Evolutionary conservation across 2,888 invertebrate genomes (phyloP), one percentile per base, ranked within the genome.

Genomic region (Capitulum mitella): DNA sequence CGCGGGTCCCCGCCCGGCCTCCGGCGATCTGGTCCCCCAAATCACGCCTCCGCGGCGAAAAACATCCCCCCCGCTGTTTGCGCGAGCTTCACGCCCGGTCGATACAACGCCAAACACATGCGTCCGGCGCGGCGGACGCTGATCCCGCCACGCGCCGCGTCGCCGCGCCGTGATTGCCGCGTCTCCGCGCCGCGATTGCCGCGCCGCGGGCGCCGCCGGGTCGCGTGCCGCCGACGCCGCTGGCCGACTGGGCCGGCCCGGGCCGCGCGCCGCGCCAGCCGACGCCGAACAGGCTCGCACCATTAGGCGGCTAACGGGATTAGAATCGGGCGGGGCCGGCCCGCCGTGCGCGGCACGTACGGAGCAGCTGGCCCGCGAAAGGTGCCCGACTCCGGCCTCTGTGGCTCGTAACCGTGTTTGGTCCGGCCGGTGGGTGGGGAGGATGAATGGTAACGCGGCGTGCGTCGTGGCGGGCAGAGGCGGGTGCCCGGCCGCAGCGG

Each of bases 261-360:
- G 32, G 32, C 34, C n/a, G 58, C 29, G 26, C 43, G 43, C n/a
- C 8, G 58, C 58, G 58, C n/a, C 14, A 19, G 64, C 32, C 58
- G 64, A 8, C 32, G 2, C 34, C 34, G 64, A 34, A 34, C 64
- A 64, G 64, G 3, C 34, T 32, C 34, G 64, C 10, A 19, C 64
- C 64, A 64, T 64, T 64, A 64, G 64, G 16, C 64, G 19, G 34
- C 19, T 64, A 34, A 34, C 64, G 64, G 64, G 64, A 64, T 64
- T 29, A 64, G 64, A 19, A 34, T 22, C 51, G 19, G 51, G 51
- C 22, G 51, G 51, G 19, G 43, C 43, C 6, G 43, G 43, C 43
- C 6, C n/a, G n/a, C n/a, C n/a, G n/a, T n/a, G n/a, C n/a, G n/a
- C n/a, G n/a, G n/a, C n/a, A n/a, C n/a, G n/a, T n/a, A n/a, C n/a